Base-by-base conservation (phyloP, 2,113 vertebrate genomes). In the Neofelis nebulosa region DNA sequence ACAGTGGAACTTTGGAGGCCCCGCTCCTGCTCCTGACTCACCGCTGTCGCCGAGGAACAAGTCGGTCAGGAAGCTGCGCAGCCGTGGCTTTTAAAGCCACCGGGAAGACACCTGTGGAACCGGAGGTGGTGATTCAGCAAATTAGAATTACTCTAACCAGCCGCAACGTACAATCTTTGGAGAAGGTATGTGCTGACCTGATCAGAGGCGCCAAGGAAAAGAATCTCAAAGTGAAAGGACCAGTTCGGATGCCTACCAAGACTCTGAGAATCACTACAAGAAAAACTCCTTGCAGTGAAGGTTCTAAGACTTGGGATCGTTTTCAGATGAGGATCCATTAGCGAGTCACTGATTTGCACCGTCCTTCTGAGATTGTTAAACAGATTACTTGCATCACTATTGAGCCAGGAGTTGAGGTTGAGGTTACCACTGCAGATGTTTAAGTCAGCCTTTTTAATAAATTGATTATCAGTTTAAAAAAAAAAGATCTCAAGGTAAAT, bases 91-190 rank as follows among this genome's bases (percentile, higher is more conserved):
- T 19, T 69, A n/a, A n/a, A 69, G 66, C 33, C 66, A 16, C 66
- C 16, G 4, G 99, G 31, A 99, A 99, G 98, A 99, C 99, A 81
- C 99, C 99, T 16, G 99, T 99, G 92, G 99, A 99, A 85, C 98
- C 99, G 2, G 99, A 99, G 98, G 99, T 99, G 71, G 99, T 99
- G 0, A 99, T 99, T 82, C 99, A 99, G 96, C 99, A 99, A 89
- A 99, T 99, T 96, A 99, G 99, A 45, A 99, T 99, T 97, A 99
- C 99, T 36, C 98, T 99, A 91, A 99, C 99, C 78, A 99, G 99
- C 98, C 99, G 99, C 69, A 99, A 99, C 23, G 99, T 99, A 14
- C 99, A 99, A 89, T 99, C 99, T 33, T 98, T 99, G 97, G 99
- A 99, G 96, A 68, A 68, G 31, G 66, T n/a, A 68, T 18, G 31